A percentile compares a stretch with the other conserved stretches of the same genome.
These are phyloP conservation scores for Xenus cinereus DNA, from an alignment of 2,113 vertebrate genomes.

Conservation along the genomic window DNA sequence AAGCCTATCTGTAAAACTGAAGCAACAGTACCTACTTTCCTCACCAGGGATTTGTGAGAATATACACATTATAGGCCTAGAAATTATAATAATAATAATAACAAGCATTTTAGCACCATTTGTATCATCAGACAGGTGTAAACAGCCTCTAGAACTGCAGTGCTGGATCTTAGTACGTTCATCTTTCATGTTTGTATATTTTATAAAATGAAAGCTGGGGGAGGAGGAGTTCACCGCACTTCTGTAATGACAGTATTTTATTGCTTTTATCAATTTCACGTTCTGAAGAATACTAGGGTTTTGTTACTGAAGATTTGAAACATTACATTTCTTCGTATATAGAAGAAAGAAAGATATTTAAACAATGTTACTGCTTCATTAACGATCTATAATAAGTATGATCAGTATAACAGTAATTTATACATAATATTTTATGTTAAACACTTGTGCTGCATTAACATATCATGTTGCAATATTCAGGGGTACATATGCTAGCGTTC, in stretches of 20 bases:
- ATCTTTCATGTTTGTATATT: background rate
- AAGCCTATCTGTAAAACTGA: background rate
- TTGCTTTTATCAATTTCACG: background rate
- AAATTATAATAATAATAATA: background rate
- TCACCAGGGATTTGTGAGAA: background rate
- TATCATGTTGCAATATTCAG: background rate
- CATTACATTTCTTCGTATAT: background rate
- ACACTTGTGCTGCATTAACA: background rate
- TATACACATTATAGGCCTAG: background rate
- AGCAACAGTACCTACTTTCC: background rate
- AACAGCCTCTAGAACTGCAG: background rate
- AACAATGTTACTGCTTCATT: background rate
- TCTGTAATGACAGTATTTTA: background rate
- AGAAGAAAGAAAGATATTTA: background rate
- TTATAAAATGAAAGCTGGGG: background rate
- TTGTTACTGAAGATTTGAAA: background rate
- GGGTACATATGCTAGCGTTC: background rate
- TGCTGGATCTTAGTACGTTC: background rate
- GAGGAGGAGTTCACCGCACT: background rate
- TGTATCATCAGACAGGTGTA: background rate
- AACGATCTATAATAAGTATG: background rate
- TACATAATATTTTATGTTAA: background rate
- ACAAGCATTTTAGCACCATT: background rate
- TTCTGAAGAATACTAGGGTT: background rate
- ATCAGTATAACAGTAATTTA: background rate